Conservation (phyloP, 1,140 invertebrate species). For the Listronotus oregonensis region DNA sequence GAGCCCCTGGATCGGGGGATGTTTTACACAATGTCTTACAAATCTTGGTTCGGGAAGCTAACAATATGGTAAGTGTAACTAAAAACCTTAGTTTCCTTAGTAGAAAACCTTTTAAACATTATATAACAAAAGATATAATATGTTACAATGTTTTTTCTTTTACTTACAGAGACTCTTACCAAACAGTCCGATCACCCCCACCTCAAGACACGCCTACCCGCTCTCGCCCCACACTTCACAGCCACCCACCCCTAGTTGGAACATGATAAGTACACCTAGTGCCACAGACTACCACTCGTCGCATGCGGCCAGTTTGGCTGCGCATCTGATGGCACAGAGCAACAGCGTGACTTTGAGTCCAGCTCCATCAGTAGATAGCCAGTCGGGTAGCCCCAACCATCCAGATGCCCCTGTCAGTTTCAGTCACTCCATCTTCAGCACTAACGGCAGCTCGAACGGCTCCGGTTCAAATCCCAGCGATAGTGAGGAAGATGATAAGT, state of each 20-base stretch:
- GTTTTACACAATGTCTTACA: conserved; percentile 92
- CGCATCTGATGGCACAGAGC: conserved; percentile 67
- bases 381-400: conserved; percentile 79
- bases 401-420: conserved; percentile 57
- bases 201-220: conserved; percentile 75
- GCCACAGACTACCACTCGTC: conserved; percentile 67
- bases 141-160: neutral
- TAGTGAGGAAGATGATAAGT: conserved; percentile 71
- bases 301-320: conserved; percentile 67
- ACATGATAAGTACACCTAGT: conserved; percentile 63
- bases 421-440: conserved; percentile 55
- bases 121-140: too few relatives aligned
- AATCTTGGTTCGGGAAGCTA: conserved; percentile 81
- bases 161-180: conserved; percentile 70
- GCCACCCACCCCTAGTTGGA: conserved; percentile 78
- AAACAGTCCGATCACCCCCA: conserved; percentile 83
- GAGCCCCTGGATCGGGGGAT: conserved; percentile 90
- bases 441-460: conserved; percentile 58
- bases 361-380: conserved; percentile 85
- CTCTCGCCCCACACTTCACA: conserved; percentile 73
- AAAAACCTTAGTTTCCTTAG: neutral
- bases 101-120: too few relatives aligned
- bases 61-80: conserved; percentile 58
- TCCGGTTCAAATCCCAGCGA: conserved; percentile 71
- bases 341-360: conserved; percentile 89